Evolutionary conservation across 2,888 invertebrate genomes (phyloP), one percentile per base, ranked within the genome.

Genomic region (Nycteola revayana): DNA sequence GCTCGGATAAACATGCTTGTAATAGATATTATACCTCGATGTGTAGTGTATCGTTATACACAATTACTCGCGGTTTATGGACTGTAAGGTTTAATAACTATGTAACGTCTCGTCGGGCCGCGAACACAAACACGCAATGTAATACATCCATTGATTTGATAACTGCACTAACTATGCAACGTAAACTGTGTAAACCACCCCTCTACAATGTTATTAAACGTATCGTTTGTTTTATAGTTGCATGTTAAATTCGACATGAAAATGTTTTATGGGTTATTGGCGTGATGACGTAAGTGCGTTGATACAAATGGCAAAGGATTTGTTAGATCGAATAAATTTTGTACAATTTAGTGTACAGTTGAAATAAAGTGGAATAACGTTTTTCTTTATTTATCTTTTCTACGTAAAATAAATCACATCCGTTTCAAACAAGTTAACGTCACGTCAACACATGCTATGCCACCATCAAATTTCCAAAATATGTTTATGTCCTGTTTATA

Each of bases 171-270:
- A 45, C 59, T 48, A 42, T 59, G 56, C 47, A 56, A 36, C 36
- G 38, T 42, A 30, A 30, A 41, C 40, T 40, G 25, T 14, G 14
- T 14, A 73, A 75, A 75, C 54, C 42, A 54, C 51, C 61, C 69
- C 69, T 60, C 60, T 49, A 59, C 51, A 60, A 52, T 62, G 60
- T 71, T 72, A 72, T 74, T 69, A 67, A 66, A 60, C 62, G 58
- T 54, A 48, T 60, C 68, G 63, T 64, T 60, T 58, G 60, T 62
- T 77, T 78, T 77, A 77, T 50, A 69, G 63, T 51, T 54, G 62
- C 59, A 61, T 73, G 67, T 69, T 75, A 71, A 74, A 75, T 66
- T 67, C 47, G 56, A 60, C 69, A 66, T 71, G 64, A 59, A 61
- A 64, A 65, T 62, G 53, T 42, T 60, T 55, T 59, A 54, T 52